These are phyloP conservation scores for Sebastiscus albofasciatus DNA, from an alignment of 2,797 vertebrate species.

Conservation along the genomic window DNA sequence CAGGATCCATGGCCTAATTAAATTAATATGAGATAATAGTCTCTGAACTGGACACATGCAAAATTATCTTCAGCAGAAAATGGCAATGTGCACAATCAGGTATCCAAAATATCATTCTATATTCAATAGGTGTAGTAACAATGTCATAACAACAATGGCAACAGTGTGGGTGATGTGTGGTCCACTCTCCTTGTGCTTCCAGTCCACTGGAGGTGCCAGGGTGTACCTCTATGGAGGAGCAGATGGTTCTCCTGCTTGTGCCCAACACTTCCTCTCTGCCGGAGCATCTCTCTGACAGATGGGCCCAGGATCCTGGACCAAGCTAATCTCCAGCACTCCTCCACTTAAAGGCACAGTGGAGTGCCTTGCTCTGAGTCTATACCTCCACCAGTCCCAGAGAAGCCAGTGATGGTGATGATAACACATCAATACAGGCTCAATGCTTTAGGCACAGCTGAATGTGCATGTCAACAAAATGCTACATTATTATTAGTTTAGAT, in stretches of 20 bases:
- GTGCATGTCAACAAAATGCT: slow-evolving; percentile 18
- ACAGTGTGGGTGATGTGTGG: slow-evolving; percentile 36
- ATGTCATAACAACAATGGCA: slow-evolving; percentile 37
- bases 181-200: slow-evolving; percentile 35
- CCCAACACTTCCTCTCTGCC: slow-evolving; percentile 79
- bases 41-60: background rate
- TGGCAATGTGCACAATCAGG: background rate
- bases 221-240: slow-evolving; percentile 73
- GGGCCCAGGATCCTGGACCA: slow-evolving; percentile 83
- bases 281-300: slow-evolving; percentile 84
- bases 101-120: background rate
- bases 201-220: slow-evolving; percentile 57
- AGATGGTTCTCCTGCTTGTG: slow-evolving; percentile 82
- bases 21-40: background rate
- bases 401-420: slow-evolving; percentile 33
- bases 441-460: slow-evolving; percentile 5
- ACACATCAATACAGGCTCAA: slow-evolving; percentile 27
- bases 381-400: slow-evolving; percentile 52
- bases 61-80: background rate
- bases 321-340: slow-evolving; percentile 83
- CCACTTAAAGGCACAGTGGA: slow-evolving; percentile 82
- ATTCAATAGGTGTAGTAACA: slow-evolving; percentile 8
- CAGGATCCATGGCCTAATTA: background rate
- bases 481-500: background rate
- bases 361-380: slow-evolving; percentile 29